Percentiles rank a stretch among this genome's conserved stretches.
Evolutionary conservation across 2,113 vertebrate genomes (phyloP).

Genomic region (Onychostoma macrolepis): DNA sequence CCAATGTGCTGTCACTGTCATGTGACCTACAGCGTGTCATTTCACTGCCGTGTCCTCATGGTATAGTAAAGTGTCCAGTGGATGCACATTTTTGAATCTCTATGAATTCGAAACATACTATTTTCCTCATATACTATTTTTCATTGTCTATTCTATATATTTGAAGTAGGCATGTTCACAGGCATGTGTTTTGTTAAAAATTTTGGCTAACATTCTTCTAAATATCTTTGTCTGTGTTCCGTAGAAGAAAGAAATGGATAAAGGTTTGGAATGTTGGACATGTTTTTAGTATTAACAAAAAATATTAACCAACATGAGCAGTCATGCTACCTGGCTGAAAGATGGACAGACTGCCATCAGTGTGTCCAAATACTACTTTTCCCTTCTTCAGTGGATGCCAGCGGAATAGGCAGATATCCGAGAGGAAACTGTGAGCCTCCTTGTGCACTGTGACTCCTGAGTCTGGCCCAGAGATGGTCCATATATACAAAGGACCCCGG

Average conservation of each 20-base stretch:
- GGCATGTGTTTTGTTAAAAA: no score
- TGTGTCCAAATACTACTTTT: slow-evolving; percentile 94
- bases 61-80: no score
- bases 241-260: not conserved
- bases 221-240: not conserved
- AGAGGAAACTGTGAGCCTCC: slow-evolving; percentile 93
- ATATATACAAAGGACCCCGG: slow-evolving; percentile 90
- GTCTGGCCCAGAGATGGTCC: slow-evolving; percentile 85
- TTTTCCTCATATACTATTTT: no score
- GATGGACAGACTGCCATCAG: slow-evolving; percentile 92
- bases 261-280: not conserved
- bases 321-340: slow-evolving; percentile 88
- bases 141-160: no score
- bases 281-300: not conserved
- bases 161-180: no score
- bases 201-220: not conserved
- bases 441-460: slow-evolving; percentile 86
- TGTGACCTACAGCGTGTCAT: no score
- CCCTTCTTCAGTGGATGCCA: slow-evolving; percentile 92
- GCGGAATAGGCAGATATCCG: slow-evolving; percentile 91
- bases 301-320: not conserved
- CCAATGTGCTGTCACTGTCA: no score
- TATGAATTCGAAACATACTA: no score
- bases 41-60: no score
- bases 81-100: no score